A percentile compares a stretch with the other conserved stretches of the same genome.
Evolutionary conservation across 1,140 invertebrate species (phyloP).

Genomic region (Leptonema lineaticorne): DNA sequence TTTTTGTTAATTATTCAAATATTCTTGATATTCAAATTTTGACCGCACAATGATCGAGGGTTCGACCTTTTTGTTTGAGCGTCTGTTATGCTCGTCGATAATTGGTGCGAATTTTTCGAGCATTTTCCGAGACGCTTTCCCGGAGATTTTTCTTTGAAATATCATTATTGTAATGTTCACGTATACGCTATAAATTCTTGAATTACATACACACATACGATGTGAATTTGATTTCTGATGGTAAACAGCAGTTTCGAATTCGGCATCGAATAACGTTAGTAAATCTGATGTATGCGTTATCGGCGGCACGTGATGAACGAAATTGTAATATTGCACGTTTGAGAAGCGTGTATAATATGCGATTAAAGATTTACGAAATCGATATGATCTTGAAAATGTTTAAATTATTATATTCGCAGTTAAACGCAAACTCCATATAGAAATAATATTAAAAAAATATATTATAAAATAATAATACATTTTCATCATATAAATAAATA

Average conservation of each 20-base stretch:
- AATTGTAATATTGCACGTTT: neutral
- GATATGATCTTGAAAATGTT: too few species aligned
- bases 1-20: slow-evolving; percentile 27
- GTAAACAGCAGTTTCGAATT: slow-evolving; percentile 11
- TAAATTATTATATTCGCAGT: too few species aligned
- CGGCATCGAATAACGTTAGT: neutral
- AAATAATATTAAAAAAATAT: too few species aligned
- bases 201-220: neutral
- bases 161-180: too few species aligned
- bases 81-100: neutral
- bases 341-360: neutral
- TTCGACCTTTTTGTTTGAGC: neutral
- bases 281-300: slow-evolving; percentile 15
- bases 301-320: neutral
- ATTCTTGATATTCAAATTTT: slow-evolving; percentile 20
- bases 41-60: neutral
- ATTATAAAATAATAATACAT: too few species aligned
- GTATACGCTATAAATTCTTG: too few species aligned
- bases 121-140: neutral
- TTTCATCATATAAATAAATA: too few species aligned
- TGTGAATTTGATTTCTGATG: neutral
- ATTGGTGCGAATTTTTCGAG: slow-evolving; percentile 10
- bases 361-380: neutral
- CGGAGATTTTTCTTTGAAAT: too few species aligned
- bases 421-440: too few species aligned